Base-by-base conservation (phyloP, 2,888 invertebrate species). In the Homarus gammarus region DNA sequence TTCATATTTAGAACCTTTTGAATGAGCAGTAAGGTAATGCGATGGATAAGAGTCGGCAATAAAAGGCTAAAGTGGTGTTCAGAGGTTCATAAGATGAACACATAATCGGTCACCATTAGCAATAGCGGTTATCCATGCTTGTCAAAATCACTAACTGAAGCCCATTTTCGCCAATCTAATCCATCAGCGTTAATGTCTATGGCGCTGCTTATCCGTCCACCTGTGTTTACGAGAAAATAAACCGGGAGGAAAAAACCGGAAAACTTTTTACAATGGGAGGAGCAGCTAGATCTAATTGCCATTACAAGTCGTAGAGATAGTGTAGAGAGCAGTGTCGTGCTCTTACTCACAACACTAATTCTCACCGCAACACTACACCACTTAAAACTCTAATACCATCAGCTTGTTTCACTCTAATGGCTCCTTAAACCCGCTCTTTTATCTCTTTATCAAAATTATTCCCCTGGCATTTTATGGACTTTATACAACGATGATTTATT, bases 151-250 rank as follows among this genome's bases (percentile, higher is more conserved):
- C 44, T 12, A 49, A 49, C 44, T 49, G 12, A 49, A 49, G 12
- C 49, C 77, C 49, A 77, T 77, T 31, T 77, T 31, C 22, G 6
- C 38, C 38, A 51, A 51, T 31, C 51, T 33, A 51, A 78, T 78
- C 33, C 78, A 78, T 78, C 78, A 78, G 51, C 33, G 22, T 44
- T 78, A 78, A 51, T 78, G 78, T 56, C 78, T 78, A 51, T 49
- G 51, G 18, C 51, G 38, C 78, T 56, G 51, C 51, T 38, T 56
- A 49, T 78, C 78, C 31, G 51, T 78, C 78, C 51, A 36, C 78
- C 56, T 78, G 51, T 36, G 51, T 78, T 51, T 78, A 78, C 56
- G 51, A 78, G 78, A 33, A 33, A 40, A 40, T n/a, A 40, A 40
- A 77, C 36, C 40, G 12, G 33, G 56, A 61, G 22, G 61, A 36